These are phyloP conservation scores for Hetaerina titia DNA, from an alignment of 2,888 invertebrate genomes.

Conservation along the genomic window DNA sequence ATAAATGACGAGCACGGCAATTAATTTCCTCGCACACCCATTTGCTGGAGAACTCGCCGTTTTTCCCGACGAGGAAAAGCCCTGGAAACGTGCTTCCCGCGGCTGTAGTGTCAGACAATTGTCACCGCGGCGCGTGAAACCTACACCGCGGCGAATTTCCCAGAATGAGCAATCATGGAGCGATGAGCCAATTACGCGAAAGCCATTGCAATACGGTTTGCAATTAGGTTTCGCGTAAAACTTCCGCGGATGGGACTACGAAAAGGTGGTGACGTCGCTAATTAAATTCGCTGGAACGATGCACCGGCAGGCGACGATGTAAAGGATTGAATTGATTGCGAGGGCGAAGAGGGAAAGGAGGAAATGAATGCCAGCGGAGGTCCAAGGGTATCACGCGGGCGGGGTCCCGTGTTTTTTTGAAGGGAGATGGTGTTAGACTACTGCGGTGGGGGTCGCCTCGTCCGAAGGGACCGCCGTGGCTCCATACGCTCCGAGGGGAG, in stretches of 20 bases:
- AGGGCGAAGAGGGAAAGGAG: neutral
- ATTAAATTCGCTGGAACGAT: constrained; percentile 5
- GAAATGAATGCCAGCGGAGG: neutral
- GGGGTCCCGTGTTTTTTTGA: neutral
- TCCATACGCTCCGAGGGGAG: neutral
- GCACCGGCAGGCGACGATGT: neutral
- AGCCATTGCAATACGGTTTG: neutral
- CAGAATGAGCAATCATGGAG: neutral
- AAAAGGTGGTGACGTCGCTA: neutral
- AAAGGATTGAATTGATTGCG: neutral
- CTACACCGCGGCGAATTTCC: neutral
- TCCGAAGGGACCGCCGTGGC: neutral
- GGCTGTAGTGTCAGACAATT: neutral
- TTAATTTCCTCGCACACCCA: neutral
- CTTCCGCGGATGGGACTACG: neutral
- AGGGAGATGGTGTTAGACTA: neutral
- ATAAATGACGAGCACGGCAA: neutral
- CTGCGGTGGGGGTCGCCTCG: neutral
- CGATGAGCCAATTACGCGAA: constrained; percentile 21
- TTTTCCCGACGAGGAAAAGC: neutral
- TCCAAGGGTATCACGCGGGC: neutral
- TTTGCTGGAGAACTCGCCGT: neutral
- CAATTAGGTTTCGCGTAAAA: neutral
- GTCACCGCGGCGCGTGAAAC: neutral
- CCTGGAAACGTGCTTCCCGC: neutral